phyloP scores from a whole-genome alignment of 2,888 invertebrate species.

The Agrotis exclamationis region DNA sequence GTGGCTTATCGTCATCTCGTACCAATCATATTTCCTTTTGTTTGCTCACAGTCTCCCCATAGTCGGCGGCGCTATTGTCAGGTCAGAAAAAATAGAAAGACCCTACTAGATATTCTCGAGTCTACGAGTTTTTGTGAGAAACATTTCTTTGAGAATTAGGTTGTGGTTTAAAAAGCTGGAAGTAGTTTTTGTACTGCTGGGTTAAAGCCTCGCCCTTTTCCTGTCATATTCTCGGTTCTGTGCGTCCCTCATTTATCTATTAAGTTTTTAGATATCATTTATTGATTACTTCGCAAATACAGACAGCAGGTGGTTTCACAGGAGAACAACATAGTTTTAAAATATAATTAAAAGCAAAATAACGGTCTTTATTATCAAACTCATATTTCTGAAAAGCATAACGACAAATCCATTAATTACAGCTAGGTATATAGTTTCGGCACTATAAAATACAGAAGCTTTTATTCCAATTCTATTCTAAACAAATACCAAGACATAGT shows the following conservation, averaged over 20 bases:
- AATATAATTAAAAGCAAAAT: too few relatives aligned
- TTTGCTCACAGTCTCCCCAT: constrained; percentile 81
- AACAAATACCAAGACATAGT: neutral
- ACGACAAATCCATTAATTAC: neutral
- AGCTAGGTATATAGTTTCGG: too few relatives aligned
- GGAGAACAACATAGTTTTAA: too few relatives aligned
- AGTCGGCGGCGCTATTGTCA: constrained; percentile 77
- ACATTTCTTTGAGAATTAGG: neutral
- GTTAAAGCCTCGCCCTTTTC: too few relatives aligned
- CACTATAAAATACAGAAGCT: too few relatives aligned
- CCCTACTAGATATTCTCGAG: constrained; percentile 43
- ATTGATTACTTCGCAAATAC: too few relatives aligned
- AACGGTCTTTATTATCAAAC: neutral
- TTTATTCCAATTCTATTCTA: neutral
- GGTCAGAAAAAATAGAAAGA: constrained; percentile 59
- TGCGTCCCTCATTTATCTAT: too few relatives aligned
- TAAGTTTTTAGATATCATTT: too few relatives aligned
- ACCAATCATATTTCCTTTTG: constrained; percentile 87
- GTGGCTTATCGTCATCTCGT: constrained; percentile 73
- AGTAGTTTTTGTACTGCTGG: neutral
- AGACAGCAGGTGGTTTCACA: too few relatives aligned
- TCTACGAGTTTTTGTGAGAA: constrained; percentile 4
- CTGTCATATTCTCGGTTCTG: too few relatives aligned
- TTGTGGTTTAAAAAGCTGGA: neutral
- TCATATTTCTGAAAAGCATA: neutral